These are phyloP conservation scores for Urocitellus parryii DNA, from an alignment of 2,113 vertebrate species.

Conservation along the genomic window DNA sequence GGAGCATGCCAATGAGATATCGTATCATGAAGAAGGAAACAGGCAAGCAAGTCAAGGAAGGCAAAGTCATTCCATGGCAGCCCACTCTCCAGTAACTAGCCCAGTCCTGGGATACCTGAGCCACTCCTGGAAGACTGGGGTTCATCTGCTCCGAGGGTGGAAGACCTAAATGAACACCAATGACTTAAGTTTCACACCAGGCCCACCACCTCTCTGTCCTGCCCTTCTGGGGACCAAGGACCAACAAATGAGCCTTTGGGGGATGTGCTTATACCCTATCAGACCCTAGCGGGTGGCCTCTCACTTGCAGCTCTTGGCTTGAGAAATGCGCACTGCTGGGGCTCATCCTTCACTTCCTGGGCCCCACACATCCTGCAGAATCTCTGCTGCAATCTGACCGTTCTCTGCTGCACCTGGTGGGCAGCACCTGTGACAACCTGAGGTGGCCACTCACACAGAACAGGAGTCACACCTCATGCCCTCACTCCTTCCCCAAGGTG, in stretches of 20 bases:
- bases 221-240: neutral
- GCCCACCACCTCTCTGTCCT: neutral
- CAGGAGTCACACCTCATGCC: no score
- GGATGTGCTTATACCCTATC: no score
- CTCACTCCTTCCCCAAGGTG: neutral
- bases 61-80: neutral
- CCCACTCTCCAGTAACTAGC: fast-evolving
- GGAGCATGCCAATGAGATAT: neutral
- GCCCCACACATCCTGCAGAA: neutral
- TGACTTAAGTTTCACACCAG: fast-evolving
- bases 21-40: neutral
- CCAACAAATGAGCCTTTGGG: neutral
- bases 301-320: neutral
- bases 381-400: neutral
- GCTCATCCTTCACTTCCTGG: no score
- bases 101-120: neutral
- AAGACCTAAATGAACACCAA: no score
- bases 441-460: neutral
- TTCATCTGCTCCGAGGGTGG: neutral
- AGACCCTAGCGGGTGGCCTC: neutral
- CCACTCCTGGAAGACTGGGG: neutral
- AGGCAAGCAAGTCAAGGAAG: neutral
- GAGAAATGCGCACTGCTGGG: neutral
- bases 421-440: fast-evolving
- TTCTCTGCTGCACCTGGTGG: no score